Evolutionary conservation across 64 coral and sea anemone genomes (phyloP).

Genomic region (Catalaphyllia jardinei): DNA sequence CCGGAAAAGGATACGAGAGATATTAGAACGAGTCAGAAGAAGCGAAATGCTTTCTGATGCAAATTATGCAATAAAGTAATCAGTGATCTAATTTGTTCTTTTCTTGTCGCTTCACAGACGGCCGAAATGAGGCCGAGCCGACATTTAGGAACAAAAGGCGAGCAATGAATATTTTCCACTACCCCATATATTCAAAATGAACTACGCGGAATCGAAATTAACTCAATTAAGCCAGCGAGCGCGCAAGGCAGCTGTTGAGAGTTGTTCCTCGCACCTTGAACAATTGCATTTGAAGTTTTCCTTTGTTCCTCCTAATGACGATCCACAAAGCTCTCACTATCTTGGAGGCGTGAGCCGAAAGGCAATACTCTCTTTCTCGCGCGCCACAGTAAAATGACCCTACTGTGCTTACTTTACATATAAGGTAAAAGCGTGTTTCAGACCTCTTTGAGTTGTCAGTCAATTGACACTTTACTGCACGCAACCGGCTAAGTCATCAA

Average conservation of each 20-base stretch:
- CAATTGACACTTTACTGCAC: constrained; percentile 34
- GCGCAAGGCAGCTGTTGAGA: constrained; percentile 71
- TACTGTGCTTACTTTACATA: constrained; percentile 59
- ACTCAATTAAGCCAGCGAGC: constrained; percentile 88
- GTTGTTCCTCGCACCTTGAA: constrained; percentile 34
- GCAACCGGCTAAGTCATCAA: constrained; percentile 43
- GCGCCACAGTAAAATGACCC: constrained; percentile 17
- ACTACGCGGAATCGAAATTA: constrained; percentile 74
- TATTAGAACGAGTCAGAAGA: constrained; percentile 78
- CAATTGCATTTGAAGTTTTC: constrained; percentile 57
- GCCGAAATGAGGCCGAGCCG: constrained; percentile 82
- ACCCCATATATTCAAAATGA: constrained; percentile 85
- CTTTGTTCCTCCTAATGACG: constrained; percentile 66
- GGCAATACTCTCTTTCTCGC: constrained; percentile 58
- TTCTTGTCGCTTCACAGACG: constrained; percentile 86
- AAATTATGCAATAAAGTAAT: constrained; percentile 99
- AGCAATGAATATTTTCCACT: constrained; percentile 79
- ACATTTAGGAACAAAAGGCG: constrained; percentile 72
- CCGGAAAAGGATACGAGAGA: constrained; percentile 91
- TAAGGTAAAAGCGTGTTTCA: constrained; percentile 58
- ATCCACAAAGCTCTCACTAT: constrained; percentile 68
- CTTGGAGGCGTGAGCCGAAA: constrained; percentile 51
- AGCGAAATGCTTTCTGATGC: constrained; percentile 91
- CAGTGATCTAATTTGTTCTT: constrained; percentile 85
- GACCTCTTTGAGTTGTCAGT: constrained; percentile 18